Evolutionary conservation across 2,113 vertebrate species (phyloP).

Genomic region (Onychostruthus taczanowskii): DNA sequence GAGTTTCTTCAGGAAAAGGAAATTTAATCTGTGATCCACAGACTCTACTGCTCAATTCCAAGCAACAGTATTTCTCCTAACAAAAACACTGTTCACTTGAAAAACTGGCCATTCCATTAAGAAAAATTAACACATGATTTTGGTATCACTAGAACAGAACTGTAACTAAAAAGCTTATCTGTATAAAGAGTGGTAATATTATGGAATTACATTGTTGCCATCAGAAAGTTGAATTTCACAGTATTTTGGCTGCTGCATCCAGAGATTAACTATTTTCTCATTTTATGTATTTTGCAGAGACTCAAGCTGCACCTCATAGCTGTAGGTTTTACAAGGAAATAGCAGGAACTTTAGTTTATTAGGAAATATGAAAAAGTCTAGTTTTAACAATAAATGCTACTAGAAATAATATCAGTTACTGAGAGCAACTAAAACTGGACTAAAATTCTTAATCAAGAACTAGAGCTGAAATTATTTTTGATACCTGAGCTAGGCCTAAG

Average conservation of each 20-base stretch:
- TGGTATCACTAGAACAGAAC: neutral
- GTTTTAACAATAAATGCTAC: neutral
- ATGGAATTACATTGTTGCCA: neutral
- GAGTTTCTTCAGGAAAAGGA: neutral
- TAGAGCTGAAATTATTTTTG: neutral
- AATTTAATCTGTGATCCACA: neutral
- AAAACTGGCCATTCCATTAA: neutral
- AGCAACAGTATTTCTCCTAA: neutral
- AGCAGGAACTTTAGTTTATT: neutral
- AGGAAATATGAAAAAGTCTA: neutral
- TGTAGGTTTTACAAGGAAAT: neutral
- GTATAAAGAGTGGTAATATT: neutral
- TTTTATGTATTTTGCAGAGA: neutral
- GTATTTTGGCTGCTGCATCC: neutral
- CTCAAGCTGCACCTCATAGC: neutral
- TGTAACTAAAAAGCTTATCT: neutral
- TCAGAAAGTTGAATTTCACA: neutral
- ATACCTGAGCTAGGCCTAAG: neutral
- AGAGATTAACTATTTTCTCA: neutral
- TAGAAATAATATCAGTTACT: neutral
- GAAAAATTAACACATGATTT: neutral
- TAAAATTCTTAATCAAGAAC: neutral
- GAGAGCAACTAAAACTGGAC: neutral
- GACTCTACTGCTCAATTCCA: neutral
- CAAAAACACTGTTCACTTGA: neutral